Conservation (phyloP, 2,113 vertebrate genomes). For the Malurus cyaneus region DNA sequence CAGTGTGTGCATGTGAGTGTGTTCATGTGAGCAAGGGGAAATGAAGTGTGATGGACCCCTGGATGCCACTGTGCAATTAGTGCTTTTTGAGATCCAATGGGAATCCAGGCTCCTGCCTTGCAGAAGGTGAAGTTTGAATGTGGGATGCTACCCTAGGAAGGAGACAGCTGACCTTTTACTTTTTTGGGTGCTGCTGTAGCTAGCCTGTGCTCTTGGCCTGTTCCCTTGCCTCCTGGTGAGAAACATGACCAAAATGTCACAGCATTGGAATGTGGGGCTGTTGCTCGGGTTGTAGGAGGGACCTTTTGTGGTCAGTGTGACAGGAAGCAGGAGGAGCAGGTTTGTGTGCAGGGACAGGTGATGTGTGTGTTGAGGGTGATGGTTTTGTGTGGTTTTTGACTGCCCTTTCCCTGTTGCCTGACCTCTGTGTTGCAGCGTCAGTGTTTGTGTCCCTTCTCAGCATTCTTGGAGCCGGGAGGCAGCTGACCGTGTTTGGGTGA, state of each 20-base stretch:
- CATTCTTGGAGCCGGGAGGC: accelerated
- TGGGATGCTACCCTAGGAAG: background rate
- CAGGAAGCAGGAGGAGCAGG: background rate
- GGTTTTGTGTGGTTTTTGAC: background rate
- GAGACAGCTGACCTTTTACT: background rate
- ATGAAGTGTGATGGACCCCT: no score
- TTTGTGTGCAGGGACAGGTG: background rate
- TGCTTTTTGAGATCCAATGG: background rate
- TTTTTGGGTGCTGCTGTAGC: background rate
- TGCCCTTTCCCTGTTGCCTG: background rate
- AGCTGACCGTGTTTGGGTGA: background rate
- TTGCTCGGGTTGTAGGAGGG: background rate
- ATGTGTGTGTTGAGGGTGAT: accelerated
- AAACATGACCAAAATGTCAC: background rate
- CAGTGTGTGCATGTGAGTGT: background rate
- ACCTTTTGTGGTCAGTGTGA: accelerated
- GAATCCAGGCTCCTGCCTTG: background rate
- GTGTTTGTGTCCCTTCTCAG: background rate
- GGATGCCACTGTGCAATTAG: no score
- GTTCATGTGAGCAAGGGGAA: background rate
- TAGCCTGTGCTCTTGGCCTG: background rate
- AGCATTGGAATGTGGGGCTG: accelerated
- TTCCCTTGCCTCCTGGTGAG: background rate
- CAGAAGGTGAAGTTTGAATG: background rate
- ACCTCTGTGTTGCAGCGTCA: accelerated